Base-by-base conservation (phyloP, 2,113 vertebrate species). In the Mastomys natalensis region DNA sequence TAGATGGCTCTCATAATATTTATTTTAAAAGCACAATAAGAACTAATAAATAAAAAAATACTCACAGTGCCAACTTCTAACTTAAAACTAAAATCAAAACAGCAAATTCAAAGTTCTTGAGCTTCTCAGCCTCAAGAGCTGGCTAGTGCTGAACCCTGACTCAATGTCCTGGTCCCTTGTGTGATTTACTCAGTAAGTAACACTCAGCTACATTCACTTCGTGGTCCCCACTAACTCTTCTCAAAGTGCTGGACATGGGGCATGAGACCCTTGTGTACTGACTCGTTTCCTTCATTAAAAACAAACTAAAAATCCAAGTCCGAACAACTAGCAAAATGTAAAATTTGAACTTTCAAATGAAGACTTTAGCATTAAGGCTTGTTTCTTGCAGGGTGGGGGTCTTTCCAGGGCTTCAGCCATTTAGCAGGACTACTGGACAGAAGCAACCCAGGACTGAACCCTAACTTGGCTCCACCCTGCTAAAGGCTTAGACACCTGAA, bases 81-180 rank as follows among this genome's bases (percentile, higher is more conserved):
- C 73, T 8, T 64, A 80, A 87, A 76, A 22, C 12, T 19, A 94
- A 66, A 95, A 22, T 21, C 81, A 95, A 78, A 90, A 17, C 34
- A 91, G 48, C 29, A 86, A 82, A 92, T 78, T 85, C 29, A 94
- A 90, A 70, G 72, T 87, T 29, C 51, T 85, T 89, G 55, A 74
- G 85, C 17, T 43, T 85, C 9, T 95, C 64, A 51, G 26, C 16
- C 37, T 74, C 87, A 92, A 80, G 45, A 87, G 51, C 17, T 45
- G 70, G 10, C 22, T 13, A n/a, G 37, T 24, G 48, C 78, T 1
- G 40, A 7, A n/a, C 4, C 24, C 16, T 66, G 40, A 96, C 40
- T 62, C 70, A 70, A 51, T 29, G 24, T 19, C 55, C 16, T 74
- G 66, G 55, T 7, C 5, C 37, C 3, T 43, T 53, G 11, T 1